These are phyloP conservation scores for Lycaon pictus DNA, from an alignment of 2,113 vertebrate species.

Conservation along the genomic window DNA sequence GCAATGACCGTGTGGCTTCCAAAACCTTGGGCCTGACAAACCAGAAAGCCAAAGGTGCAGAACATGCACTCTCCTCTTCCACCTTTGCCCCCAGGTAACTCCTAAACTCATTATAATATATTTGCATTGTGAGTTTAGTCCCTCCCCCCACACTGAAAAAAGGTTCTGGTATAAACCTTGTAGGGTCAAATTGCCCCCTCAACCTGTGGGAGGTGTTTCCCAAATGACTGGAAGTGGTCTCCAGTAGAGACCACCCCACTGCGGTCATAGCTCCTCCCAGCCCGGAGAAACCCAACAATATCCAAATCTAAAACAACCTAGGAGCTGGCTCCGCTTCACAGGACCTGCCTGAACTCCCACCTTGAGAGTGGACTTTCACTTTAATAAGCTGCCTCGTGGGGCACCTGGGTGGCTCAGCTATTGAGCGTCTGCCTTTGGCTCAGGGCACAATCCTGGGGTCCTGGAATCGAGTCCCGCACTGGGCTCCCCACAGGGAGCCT, in stretches of 20 bases:
- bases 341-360: not conserved
- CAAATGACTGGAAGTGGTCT: not conserved
- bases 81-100: not conserved
- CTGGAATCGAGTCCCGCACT: too few relatives aligned
- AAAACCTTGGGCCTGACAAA: not conserved
- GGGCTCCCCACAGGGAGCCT: too few relatives aligned
- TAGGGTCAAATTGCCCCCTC: not conserved
- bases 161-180: not conserved
- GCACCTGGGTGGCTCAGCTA: too few relatives aligned
- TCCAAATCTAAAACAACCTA: not conserved
- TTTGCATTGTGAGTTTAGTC: not conserved
- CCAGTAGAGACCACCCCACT: not conserved
- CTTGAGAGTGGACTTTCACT: not conserved
- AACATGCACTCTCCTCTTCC: not conserved
- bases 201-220: not conserved
- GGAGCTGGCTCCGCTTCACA: not conserved
- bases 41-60: not conserved
- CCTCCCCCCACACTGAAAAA: not conserved
- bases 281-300: not conserved
- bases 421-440: too few relatives aligned
- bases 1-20: not conserved
- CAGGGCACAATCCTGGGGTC: too few relatives aligned
- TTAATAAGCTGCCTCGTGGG: not conserved
- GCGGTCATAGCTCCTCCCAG: not conserved
- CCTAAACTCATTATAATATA: not conserved